Evolutionary conservation across 1,140 invertebrate genomes (phyloP).

Genomic region (Eriosoma lanigerum): DNA sequence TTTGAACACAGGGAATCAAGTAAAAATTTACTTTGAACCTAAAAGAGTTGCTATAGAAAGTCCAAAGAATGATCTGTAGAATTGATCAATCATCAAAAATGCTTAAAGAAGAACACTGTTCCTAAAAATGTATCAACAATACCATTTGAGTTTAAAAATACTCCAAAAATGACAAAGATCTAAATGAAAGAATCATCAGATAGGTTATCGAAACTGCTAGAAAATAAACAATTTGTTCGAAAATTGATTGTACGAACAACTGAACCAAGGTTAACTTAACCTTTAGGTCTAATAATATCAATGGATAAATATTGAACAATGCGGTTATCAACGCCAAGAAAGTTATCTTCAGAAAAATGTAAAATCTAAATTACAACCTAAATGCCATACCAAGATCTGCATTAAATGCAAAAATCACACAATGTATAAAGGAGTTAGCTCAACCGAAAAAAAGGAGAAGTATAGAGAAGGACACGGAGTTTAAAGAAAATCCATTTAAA

Average conservation of each 20-base stretch:
- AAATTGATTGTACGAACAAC: neutral
- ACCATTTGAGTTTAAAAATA: neutral
- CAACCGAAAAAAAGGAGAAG: neutral
- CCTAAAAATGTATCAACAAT: neutral
- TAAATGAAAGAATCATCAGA: neutral
- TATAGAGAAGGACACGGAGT: neutral
- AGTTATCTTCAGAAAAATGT: neutral
- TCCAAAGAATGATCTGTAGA: too few relatives aligned
- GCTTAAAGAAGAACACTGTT: neutral
- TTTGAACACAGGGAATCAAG: too few relatives aligned
- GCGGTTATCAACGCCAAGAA: neutral
- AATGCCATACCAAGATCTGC: neutral
- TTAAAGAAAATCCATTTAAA: slow-evolving; percentile 14
- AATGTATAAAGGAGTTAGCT: neutral
- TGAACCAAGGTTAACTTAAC: slow-evolving; percentile 10
- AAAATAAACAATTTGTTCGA: neutral
- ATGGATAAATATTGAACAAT: neutral
- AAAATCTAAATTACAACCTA: neutral
- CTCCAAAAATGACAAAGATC: neutral
- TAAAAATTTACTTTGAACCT: neutral
- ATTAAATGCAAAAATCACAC: neutral
- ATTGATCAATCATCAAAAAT: neutral
- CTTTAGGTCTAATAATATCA: neutral
- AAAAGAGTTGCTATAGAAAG: neutral
- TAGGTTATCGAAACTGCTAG: neutral